A percentile compares a stretch with the other conserved stretches of the same genome.
Evolutionary conservation across 2,797 vertebrate genomes (phyloP).

Genomic region (Columba guinea): DNA sequence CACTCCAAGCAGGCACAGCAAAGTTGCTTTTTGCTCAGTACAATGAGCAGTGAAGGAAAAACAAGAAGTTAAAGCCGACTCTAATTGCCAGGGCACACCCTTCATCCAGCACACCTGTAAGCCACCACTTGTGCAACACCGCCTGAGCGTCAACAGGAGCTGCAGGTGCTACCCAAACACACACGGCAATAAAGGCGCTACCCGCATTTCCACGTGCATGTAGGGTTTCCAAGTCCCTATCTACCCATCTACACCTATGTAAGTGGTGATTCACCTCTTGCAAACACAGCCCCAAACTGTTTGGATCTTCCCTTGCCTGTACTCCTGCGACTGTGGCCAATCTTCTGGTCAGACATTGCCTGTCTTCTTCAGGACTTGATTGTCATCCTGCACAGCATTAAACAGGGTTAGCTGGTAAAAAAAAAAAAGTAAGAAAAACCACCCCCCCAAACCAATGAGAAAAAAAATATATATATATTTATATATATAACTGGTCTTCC

Average conservation of each 20-base stretch:
- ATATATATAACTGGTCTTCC: not conserved
- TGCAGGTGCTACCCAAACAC: not conserved
- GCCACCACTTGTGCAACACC: slow-evolving; percentile 34
- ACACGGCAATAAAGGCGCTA: not conserved
- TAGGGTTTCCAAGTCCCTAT: not conserved
- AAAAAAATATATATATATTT: not conserved
- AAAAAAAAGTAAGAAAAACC: not conserved
- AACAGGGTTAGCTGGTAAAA: not conserved
- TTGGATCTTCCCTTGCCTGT: not conserved
- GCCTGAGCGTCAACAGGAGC: not conserved
- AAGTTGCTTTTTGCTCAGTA: not conserved
- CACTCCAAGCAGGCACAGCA: not conserved
- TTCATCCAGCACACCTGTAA: slow-evolving; percentile 19
- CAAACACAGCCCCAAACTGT: not conserved
- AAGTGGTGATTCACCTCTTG: slow-evolving; percentile 1
- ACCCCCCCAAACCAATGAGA: not conserved
- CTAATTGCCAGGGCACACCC: not conserved
- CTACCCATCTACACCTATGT: not conserved
- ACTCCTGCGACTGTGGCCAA: not conserved
- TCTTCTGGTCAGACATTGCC: not conserved
- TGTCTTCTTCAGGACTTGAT: not conserved
- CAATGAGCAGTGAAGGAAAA: not conserved
- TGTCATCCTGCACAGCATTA: not conserved
- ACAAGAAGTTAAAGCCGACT: not conserved
- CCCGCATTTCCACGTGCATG: not conserved